Conservation (phyloP, 2,888 invertebrate species). For the Sesia apiformis region DNA sequence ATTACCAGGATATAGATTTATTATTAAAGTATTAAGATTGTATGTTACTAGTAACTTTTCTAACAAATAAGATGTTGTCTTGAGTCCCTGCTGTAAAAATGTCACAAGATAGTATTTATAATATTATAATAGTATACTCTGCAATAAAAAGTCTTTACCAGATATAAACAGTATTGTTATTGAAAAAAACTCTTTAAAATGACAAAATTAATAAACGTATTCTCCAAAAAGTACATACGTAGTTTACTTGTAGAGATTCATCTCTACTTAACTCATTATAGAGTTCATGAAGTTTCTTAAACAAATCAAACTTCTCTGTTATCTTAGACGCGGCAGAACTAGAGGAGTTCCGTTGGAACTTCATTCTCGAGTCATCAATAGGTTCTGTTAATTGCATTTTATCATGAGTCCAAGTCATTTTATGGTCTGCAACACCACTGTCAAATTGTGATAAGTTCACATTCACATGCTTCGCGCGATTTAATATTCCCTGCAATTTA, state of each 20-base stretch:
- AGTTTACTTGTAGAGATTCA: constrained; percentile 56
- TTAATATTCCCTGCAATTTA: constrained; percentile 60
- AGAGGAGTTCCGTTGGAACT: constrained; percentile 54
- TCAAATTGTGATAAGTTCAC: constrained; percentile 58
- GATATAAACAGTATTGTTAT: not conserved
- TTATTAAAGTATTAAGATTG: constrained; percentile 89
- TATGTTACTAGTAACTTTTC: constrained; percentile 90
- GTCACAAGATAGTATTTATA: not conserved
- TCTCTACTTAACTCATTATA: constrained; percentile 65
- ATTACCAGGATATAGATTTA: constrained; percentile 93
- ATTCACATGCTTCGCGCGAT: constrained; percentile 69
- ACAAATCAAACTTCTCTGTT: constrained; percentile 64
- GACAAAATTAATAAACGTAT: not conserved
- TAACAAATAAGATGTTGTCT: constrained; percentile 82
- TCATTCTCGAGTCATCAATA: constrained; percentile 65
- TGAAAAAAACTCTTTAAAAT: too few species aligned
- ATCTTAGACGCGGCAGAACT: constrained; percentile 45
- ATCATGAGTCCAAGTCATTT: constrained; percentile 73
- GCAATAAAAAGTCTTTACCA: not conserved
- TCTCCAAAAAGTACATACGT: constrained; percentile 40
- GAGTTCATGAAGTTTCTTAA: constrained; percentile 67
- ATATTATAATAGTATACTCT: not conserved
- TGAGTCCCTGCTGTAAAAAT: constrained; percentile 71
- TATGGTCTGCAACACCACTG: constrained; percentile 66
- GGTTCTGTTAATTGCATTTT: constrained; percentile 67